Conservation (phyloP, 2,797 vertebrate species). For the Falco columbarius region DNA sequence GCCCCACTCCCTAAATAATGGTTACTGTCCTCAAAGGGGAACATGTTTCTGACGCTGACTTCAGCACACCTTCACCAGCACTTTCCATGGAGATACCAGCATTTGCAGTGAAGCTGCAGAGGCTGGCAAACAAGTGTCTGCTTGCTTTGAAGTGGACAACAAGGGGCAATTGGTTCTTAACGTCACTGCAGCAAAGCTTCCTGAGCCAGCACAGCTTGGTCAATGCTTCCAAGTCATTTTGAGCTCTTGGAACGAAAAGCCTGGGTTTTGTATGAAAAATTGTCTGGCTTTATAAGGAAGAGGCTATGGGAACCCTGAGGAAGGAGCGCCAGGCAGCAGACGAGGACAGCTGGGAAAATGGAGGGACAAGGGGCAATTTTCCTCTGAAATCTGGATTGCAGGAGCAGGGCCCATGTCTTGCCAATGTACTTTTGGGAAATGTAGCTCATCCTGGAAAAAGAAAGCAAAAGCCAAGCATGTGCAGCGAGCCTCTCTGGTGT, state of each 20-base stretch:
- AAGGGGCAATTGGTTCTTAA: not conserved
- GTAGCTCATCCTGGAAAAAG: slow-evolving; percentile 26
- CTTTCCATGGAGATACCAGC: not conserved
- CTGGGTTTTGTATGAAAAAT: not conserved
- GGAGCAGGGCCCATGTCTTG: not conserved
- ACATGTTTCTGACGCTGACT: rapidly evolving
- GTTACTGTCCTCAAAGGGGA: not conserved
- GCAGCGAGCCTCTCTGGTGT: slow-evolving; percentile 9
- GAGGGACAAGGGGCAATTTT: not conserved
- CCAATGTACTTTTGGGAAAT: slow-evolving; percentile 62
- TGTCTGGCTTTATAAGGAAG: not conserved
- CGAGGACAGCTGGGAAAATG: not conserved
- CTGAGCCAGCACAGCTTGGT: not conserved
- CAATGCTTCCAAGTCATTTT: not conserved
- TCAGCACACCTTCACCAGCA: not conserved
- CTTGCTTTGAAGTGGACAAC: not conserved
- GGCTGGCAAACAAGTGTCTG: not conserved
- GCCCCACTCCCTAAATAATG: not conserved
- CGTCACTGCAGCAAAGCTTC: not conserved
- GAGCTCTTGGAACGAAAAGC: not conserved
- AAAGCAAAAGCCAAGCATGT: slow-evolving; percentile 28
- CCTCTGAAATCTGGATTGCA: not conserved
- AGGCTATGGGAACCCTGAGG: not conserved
- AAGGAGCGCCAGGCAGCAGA: not conserved
- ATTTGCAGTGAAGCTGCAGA: not conserved